These are phyloP conservation scores for Aradophagus sp. DNA, from an alignment of 1,140 invertebrate genomes.

Conservation along the genomic window DNA sequence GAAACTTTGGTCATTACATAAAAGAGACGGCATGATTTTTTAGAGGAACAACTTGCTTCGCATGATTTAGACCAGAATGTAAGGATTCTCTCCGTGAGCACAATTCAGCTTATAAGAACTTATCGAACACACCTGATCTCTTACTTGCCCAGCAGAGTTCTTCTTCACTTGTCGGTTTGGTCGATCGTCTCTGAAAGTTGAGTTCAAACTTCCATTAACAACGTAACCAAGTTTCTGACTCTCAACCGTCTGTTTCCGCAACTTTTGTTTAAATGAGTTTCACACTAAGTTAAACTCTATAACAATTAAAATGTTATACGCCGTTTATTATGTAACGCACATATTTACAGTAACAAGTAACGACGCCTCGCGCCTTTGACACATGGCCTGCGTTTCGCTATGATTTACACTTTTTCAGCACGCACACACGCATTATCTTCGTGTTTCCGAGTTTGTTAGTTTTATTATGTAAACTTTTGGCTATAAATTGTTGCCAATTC, in stretches of 20 bases:
- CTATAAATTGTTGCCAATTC: no score
- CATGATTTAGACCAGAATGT: slow-evolving; percentile 54
- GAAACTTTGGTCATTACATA: slow-evolving; percentile 55
- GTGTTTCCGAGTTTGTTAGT: no score
- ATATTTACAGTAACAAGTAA: slow-evolving; percentile 45
- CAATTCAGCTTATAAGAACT: slow-evolving; percentile 62
- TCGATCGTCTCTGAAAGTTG: slow-evolving; percentile 59
- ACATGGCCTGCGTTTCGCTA: no score
- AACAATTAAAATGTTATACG: slow-evolving; percentile 59
- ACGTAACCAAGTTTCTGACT: slow-evolving; percentile 58
- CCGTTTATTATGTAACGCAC: slow-evolving; percentile 55
- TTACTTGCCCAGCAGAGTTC: slow-evolving; percentile 56
- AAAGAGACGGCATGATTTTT: slow-evolving; percentile 56
- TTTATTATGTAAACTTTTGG: no score
- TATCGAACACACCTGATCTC: slow-evolving; percentile 60
- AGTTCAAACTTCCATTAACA: slow-evolving; percentile 57
- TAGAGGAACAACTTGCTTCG: slow-evolving; percentile 52
- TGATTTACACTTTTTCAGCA: no score
- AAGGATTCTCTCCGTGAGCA: slow-evolving; percentile 51
- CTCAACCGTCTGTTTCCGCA: slow-evolving; percentile 56
- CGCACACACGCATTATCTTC: no score
- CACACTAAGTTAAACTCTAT: slow-evolving; percentile 57
- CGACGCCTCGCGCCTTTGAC: slow-evolving; percentile 23
- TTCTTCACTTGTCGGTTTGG: slow-evolving; percentile 57
- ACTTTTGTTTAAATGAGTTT: slow-evolving; percentile 58